phyloP scores from a whole-genome alignment of 1,140 invertebrate genomes.

The Habropoda laboriosa region DNA sequence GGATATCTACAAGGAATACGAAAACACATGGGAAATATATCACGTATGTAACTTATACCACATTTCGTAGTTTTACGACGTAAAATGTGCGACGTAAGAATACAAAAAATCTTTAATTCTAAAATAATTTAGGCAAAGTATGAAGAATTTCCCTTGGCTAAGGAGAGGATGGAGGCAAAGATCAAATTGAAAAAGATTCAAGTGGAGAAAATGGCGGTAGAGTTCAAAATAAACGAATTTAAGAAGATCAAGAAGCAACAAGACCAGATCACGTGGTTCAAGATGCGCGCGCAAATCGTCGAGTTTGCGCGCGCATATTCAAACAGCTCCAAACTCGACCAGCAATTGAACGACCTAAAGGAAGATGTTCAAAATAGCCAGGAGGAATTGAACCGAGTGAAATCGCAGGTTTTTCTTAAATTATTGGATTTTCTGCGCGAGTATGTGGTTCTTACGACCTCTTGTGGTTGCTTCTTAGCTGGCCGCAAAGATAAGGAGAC shows the following conservation, averaged over 20 bases:
- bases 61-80: no score
- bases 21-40: conserved; percentile 38
- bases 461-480: conserved; percentile 5
- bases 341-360: not conserved
- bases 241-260: conserved; percentile 2
- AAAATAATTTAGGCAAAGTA: conserved; percentile 33
- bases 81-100: no score
- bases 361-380: not conserved
- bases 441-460: not conserved
- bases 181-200: conserved; percentile 24
- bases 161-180: not conserved
- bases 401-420: conserved; percentile 29
- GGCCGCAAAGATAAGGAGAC: not conserved
- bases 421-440: not conserved
- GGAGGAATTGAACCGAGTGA: conserved; percentile 6
- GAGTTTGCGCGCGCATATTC: conserved; percentile 7
- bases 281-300: conserved; percentile 37
- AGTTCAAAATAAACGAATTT: conserved; percentile 28
- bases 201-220: conserved; percentile 23
- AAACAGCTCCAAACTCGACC: not conserved
- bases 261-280: conserved; percentile 25
- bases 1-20: conserved; percentile 28
- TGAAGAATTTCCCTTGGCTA: conserved; percentile 56
- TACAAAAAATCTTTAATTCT: conserved; percentile 4
- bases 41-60: conserved; percentile 19